Base-by-base conservation (phyloP, 2,113 vertebrate genomes). In the Pedionomus torquatus region DNA sequence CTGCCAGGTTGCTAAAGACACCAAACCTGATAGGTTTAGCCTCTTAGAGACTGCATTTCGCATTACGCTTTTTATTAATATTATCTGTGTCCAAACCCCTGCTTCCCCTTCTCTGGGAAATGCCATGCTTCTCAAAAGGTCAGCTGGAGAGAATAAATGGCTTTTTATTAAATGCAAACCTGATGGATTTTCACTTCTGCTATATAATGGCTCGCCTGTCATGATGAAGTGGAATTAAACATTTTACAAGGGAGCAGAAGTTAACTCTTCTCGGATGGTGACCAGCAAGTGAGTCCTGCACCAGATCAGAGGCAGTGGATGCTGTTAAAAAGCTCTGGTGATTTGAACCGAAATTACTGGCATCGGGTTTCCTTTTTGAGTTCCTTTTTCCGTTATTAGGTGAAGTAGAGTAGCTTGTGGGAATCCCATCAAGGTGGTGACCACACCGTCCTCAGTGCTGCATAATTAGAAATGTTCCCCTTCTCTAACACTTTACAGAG, bases 81-180 rank as follows among this genome's bases (percentile, higher is more conserved):
- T 91, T 93, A 69, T 88, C 90, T 83, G n/a, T 41, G 93, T 87
- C 90, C 93, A 97, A 93, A 80, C 25, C 60, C 61, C 64, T 17
- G 25, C 25, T 93, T 94, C 87, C 74, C 52, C 65, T 87, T 78
- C 83, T 91, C 84, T 77, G 90, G 89, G 94, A 97, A 96, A 93
- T 24, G 5, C 82, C 41, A 55, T 10, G 8, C 8, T 93, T 96
- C 84, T 64, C 43, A 75, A 91, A 93, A 96, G 74, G 94, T 72
- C 89, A 95, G 60, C 82, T 84, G 87, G 84, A 90, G 70, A 77
- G 37, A 95, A 87, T 39, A 84, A 94, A 89, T 46, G n/a, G 19
- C 15, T 91, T 95, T 89, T 96, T 74, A 94, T 91, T 91, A 83
- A 96, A 95, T 28, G 33, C 74, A 85, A 97, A 89, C 94, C 30